phyloP scores from a whole-genome alignment of 2,113 vertebrate species.

The Ptyas mucosa region DNA sequence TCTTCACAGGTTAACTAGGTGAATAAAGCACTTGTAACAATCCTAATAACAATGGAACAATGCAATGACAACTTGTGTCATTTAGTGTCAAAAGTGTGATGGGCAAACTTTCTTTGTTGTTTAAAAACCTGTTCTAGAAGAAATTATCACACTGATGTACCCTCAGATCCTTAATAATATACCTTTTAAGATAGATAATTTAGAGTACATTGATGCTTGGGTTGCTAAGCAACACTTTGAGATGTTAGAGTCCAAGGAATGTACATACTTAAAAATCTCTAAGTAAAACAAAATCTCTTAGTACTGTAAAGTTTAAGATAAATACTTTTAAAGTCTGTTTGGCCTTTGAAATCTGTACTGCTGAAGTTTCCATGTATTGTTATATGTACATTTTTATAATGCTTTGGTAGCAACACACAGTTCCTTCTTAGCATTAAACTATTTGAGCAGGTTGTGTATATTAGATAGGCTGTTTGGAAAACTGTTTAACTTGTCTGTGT shows the following conservation, averaged over 20 bases:
- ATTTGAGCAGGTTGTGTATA: background rate
- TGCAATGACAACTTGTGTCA: background rate
- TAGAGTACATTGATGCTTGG: constrained; percentile 55
- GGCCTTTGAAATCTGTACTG: constrained; percentile 2
- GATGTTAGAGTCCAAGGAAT: constrained; percentile 43
- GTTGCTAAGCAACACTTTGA: constrained; percentile 64
- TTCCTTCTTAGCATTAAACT: background rate
- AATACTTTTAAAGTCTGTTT: constrained; percentile 43
- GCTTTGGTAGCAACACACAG: background rate
- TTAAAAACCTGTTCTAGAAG: background rate
- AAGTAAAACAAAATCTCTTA: constrained; percentile 54
- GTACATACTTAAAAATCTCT: background rate
- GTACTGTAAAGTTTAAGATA: constrained; percentile 26
- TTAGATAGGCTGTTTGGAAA: background rate
- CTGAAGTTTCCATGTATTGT: background rate
- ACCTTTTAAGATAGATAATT: constrained; percentile 43
- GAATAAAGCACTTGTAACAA: background rate
- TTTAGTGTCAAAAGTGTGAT: background rate
- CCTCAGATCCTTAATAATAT: background rate
- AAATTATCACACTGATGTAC: background rate
- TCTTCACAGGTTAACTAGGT: background rate
- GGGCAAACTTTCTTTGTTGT: background rate
- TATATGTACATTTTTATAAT: fast-evolving
- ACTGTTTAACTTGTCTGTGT: background rate
- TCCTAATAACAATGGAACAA: background rate